Evolutionary conservation across 2,113 vertebrate genomes (phyloP).

Genomic region (Monarcha castaneiventris): DNA sequence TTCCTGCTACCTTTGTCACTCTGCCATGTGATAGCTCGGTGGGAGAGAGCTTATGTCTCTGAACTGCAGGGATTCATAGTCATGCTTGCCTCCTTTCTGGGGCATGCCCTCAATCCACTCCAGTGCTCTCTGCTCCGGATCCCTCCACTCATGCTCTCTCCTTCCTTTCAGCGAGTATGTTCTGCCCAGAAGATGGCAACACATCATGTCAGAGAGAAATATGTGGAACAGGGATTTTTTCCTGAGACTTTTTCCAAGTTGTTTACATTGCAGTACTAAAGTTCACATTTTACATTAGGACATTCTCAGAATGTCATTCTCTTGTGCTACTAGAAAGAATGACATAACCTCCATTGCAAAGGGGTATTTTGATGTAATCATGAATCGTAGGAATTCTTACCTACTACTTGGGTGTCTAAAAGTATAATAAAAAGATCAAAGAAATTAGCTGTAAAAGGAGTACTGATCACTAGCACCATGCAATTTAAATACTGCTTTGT

Average conservation of each 20-base stretch:
- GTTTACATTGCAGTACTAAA: background rate
- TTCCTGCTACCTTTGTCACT: background rate
- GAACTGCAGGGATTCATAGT: background rate
- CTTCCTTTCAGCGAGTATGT: background rate
- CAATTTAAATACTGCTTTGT: background rate
- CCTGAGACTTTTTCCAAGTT: background rate
- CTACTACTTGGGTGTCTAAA: background rate
- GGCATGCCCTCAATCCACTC: background rate
- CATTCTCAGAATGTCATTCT: background rate
- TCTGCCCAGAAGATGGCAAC: background rate
- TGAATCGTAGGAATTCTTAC: background rate
- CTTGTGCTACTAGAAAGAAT: background rate
- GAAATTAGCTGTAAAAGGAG: background rate
- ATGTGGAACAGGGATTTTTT: background rate
- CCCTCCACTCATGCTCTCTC: background rate
- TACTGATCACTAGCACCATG: background rate
- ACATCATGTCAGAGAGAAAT: background rate
- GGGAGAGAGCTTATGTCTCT: background rate
- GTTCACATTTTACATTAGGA: background rate
- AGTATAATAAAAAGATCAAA: background rate
- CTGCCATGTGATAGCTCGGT: background rate
- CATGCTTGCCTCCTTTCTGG: background rate
- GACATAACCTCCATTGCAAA: background rate
- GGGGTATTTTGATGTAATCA: background rate
- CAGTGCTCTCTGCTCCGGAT: background rate